phyloP scores from a whole-genome alignment of 2,797 vertebrate species.

The Carduelis carduelis region DNA sequence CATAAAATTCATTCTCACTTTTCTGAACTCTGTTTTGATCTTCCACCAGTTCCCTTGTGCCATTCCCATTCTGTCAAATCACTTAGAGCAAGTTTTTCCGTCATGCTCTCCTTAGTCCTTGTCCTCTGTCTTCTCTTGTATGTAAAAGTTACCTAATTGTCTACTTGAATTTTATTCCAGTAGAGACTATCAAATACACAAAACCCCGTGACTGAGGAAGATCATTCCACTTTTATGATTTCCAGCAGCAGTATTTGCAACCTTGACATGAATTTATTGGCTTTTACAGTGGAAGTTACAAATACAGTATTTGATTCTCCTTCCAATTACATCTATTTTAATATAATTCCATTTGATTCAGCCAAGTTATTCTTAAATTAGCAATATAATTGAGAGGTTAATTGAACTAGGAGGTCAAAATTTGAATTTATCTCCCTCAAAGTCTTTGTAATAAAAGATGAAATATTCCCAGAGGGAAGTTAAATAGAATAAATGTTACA shows the following conservation, averaged over 20 bases:
- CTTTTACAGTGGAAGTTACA: background rate
- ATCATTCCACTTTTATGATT: background rate
- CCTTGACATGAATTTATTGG: background rate
- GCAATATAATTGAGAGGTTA: background rate
- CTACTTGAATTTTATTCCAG: background rate
- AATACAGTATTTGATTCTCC: background rate
- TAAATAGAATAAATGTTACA: background rate
- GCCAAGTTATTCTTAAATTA: background rate
- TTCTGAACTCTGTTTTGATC: conserved; percentile 45
- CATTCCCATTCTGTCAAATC: background rate
- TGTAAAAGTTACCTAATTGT: background rate
- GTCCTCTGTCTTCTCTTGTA: background rate
- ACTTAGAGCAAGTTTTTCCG: background rate
- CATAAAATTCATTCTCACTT: conserved; percentile 29
- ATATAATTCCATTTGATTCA: background rate
- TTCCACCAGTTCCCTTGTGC: background rate
- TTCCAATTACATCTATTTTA: background rate
- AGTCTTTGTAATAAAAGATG: background rate
- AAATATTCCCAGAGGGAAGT: background rate
- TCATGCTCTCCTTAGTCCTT: background rate
- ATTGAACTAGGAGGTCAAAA: background rate
- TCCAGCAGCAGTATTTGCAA: background rate
- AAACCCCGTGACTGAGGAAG: background rate
- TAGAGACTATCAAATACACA: background rate
- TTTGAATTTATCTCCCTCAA: background rate